Evolutionary conservation across 2,797 vertebrate genomes (phyloP).

Genomic region (Hyperoplus immaculatus): DNA sequence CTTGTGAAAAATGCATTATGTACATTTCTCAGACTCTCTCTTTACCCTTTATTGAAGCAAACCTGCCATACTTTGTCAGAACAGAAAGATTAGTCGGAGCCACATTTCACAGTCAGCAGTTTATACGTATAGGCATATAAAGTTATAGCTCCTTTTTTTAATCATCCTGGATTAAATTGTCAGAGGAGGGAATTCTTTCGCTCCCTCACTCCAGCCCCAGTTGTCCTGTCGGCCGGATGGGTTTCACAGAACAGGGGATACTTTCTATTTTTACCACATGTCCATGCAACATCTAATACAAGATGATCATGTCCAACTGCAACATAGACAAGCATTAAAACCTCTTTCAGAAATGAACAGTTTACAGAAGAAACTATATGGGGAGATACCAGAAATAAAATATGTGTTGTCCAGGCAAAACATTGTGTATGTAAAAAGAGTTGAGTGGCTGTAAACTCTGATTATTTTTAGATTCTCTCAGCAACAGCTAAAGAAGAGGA

Average conservation of each 20-base stretch:
- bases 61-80: conserved; percentile 31
- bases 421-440: neutral
- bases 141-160: conserved; percentile 47
- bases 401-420: conserved; percentile 5
- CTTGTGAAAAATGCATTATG: conserved; percentile 53
- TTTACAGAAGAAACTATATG: conserved; percentile 22
- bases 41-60: conserved; percentile 40
- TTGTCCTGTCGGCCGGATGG: conserved; percentile 45
- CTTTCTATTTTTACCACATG: conserved; percentile 57
- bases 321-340: neutral
- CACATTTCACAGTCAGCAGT: conserved; percentile 45
- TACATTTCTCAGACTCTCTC: conserved; percentile 57
- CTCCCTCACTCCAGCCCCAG: conserved; percentile 29
- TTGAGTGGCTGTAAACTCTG: neutral
- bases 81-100: conserved; percentile 19
- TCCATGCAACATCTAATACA: conserved; percentile 20
- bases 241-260: conserved; percentile 60
- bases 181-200: conserved; percentile 50
- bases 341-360: neutral
- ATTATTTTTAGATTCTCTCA: neutral
- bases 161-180: conserved; percentile 50
- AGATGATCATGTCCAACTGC: neutral
- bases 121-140: conserved; percentile 40
- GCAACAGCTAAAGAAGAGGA: neutral
- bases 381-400: conserved; percentile 18